A percentile compares a stretch with the other conserved stretches of the same genome.
Evolutionary conservation across 1,140 invertebrate species (phyloP).

Genomic region (Oreohelix idahoensis): DNA sequence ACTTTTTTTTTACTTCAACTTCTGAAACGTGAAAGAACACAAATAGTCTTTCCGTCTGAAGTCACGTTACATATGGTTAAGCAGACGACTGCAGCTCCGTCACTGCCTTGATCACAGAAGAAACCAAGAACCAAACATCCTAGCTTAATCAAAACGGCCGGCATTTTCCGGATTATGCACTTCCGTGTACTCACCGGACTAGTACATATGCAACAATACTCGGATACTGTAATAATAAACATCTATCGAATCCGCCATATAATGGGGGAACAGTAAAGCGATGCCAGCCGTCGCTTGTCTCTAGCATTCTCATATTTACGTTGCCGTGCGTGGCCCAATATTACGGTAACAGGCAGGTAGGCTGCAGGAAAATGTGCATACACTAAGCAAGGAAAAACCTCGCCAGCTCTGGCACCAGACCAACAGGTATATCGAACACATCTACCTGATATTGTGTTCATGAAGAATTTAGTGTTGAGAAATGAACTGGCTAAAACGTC

Average conservation of each 20-base stretch:
- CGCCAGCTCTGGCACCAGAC: not conserved
- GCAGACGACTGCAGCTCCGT: no score
- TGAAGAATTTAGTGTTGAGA: not conserved
- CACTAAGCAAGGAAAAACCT: not conserved
- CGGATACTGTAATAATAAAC: not conserved
- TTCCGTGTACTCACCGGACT: not conserved
- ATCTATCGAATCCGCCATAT: not conserved
- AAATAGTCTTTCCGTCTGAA: no score
- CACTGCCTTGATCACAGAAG: not conserved
- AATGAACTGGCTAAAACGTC: not conserved
- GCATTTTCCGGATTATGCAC: not conserved
- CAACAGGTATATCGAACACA: not conserved
- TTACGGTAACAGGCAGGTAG: not conserved
- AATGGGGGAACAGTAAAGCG: not conserved
- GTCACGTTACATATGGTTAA: no score
- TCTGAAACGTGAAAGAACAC: no score
- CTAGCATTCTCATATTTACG: not conserved
- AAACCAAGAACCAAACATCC: not conserved
- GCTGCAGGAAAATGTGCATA: not conserved
- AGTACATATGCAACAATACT: not conserved
- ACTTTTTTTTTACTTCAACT: no score
- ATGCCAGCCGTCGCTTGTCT: not conserved
- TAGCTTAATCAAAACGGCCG: not conserved
- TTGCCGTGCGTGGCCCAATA: not conserved
- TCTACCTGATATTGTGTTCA: conserved; percentile 3